Conservation (phyloP, 1,140 invertebrate genomes). For the Macrosteles quadrilineatus region DNA sequence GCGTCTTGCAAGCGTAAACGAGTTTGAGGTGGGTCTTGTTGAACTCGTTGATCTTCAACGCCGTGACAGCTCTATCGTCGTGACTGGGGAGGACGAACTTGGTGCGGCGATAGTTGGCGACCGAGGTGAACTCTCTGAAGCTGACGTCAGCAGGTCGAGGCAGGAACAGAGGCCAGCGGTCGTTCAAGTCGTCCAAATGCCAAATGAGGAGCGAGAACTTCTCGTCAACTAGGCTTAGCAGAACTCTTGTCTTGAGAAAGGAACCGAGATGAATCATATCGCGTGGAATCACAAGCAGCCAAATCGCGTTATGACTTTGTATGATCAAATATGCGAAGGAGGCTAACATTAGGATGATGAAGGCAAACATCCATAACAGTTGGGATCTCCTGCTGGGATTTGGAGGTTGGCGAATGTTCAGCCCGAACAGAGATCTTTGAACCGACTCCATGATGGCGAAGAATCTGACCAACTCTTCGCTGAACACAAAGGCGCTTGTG, state of each 20-base stretch:
- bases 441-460: neutral
- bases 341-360: no score
- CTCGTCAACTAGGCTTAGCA: neutral
- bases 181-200: conserved; percentile 5
- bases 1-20: neutral
- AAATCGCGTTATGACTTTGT: no score
- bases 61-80: neutral
- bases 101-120: neutral
- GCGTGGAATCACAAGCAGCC: no score
- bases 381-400: neutral
- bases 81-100: neutral
- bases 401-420: conserved; percentile 7
- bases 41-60: neutral
- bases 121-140: neutral
- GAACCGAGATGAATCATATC: no score
- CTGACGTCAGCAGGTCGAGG: neutral
- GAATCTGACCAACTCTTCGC: neutral
- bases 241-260: neutral
- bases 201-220: neutral
- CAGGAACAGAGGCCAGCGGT: conserved; percentile 7
- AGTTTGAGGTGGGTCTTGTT: neutral
- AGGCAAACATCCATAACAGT: neutral
- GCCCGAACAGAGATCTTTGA: neutral
- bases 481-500: neutral
- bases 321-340: no score